phyloP scores from a whole-genome alignment of 2,888 invertebrate genomes.

The Gisinianus flammeolus region DNA sequence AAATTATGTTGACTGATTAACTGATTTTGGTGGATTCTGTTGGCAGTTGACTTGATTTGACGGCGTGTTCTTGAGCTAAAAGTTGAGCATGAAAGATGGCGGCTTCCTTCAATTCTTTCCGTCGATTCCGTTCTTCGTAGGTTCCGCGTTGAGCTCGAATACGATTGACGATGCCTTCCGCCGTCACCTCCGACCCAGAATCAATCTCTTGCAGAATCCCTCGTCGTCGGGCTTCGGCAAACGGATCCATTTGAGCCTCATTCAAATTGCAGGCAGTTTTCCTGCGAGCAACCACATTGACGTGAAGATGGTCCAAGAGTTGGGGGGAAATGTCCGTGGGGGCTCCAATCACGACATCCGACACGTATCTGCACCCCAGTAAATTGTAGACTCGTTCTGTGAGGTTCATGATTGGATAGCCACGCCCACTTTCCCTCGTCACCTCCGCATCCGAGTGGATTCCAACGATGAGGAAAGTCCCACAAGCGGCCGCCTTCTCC shows the following conservation, averaged over 20 bases:
- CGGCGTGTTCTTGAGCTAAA: too few species aligned
- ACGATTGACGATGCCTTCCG: slow-evolving; percentile 91
- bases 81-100: too few species aligned
- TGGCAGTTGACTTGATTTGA: too few species aligned
- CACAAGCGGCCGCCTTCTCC: slow-evolving; percentile 83
- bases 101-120: slow-evolving; percentile 56
- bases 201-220: slow-evolving; percentile 79
- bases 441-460: slow-evolving; percentile 91
- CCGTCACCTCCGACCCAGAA: slow-evolving; percentile 90
- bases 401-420: slow-evolving; percentile 99
- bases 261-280: slow-evolving; percentile 52
- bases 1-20: too few species aligned
- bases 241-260: slow-evolving; percentile 69
- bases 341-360: slow-evolving; percentile 98
- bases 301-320: slow-evolving; percentile 92
- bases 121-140: slow-evolving; percentile 55
- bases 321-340: slow-evolving; percentile 92
- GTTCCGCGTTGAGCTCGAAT: slow-evolving; percentile 71
- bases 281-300: slow-evolving; percentile 90
- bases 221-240: slow-evolving; percentile 78
- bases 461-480: slow-evolving; percentile 68
- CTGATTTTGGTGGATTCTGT: too few species aligned
- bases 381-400: slow-evolving; percentile 97
- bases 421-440: slow-evolving; percentile 87
- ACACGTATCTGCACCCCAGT: slow-evolving; percentile 95